Evolutionary conservation across 2,888 invertebrate species (phyloP), one percentile per base, ranked within the genome.

Genomic region (Erpobdella octoculata): DNA sequence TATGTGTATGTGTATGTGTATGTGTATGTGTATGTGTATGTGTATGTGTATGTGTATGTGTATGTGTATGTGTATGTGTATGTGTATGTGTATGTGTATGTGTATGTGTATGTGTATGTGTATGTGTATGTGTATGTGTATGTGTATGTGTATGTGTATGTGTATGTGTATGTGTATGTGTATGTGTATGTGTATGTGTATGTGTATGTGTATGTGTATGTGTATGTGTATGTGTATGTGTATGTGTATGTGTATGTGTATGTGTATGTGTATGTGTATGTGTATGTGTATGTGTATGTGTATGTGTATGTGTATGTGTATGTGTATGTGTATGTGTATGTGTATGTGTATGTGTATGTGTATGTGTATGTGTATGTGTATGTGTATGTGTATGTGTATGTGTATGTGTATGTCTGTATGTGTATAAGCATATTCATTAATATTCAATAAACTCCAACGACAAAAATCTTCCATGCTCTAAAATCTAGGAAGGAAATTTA

Each of bases 141-240:
- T 31, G 28, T 61, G 12, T 61, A 28, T 9, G 6, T 3, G 33
- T 62, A 31, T 62, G 33, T 28, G 62, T 62, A 18, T 41, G 41
- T 41, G 41, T 41, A 35, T 31, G 58, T 61, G 25, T 59, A 36
- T 70, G 62, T 62, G 37, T 70, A 61, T 70, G 37, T 70, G 70
- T 70, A 38, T 70, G 70, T 69, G 61, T 70, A 61, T 70, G 61
- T 70, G 70, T 70, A 25, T 70, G 61, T 61, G 61, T 70, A 37
- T 70, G 61, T 70, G 70, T 70, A 38, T 70, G 70, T 70, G 61
- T 70, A 61, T 70, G 37, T 70, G 70, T 70, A 38, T 70, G 70
- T 70, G 61, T 61, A 28, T 62, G 62, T 62, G 62, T 70, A 41
- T 70, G 70, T 62, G 70, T 61, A 38, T 59, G 59, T 70, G 61